phyloP scores from a whole-genome alignment of 2,113 vertebrate species.

The Bujurquina vittata region DNA sequence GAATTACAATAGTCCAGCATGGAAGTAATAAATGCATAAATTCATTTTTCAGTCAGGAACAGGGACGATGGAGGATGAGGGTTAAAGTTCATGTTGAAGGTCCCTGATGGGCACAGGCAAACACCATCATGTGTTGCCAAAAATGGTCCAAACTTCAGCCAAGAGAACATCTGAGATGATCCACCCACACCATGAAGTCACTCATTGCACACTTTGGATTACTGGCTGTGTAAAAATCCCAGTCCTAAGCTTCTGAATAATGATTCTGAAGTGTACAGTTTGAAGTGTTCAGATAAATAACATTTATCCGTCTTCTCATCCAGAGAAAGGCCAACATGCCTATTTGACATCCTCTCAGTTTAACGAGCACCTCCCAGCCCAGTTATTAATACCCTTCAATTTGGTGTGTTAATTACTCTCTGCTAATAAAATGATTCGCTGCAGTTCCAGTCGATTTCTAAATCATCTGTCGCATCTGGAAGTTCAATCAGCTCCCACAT shows the following conservation, averaged over 20 bases:
- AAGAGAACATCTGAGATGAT: neutral
- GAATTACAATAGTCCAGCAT: too few species aligned
- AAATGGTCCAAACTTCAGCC: neutral
- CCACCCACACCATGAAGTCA: neutral
- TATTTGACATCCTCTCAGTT: neutral
- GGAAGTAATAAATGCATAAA: too few species aligned
- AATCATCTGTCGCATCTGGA: slow-evolving; percentile 35
- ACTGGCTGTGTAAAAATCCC: neutral
- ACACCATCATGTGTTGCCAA: neutral
- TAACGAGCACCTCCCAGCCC: neutral
- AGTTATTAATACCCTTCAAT: slow-evolving; percentile 7
- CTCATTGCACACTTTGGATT: neutral
- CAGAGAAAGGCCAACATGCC: neutral
- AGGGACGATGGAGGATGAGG: neutral
- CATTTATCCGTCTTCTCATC: neutral
- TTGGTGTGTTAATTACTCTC: neutral
- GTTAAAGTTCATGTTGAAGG: neutral
- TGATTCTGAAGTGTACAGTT: too few species aligned
- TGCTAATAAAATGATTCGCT: slow-evolving; percentile 21
- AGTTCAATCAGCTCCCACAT: neutral
- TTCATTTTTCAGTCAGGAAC: too few species aligned
- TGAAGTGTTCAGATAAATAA: neutral
- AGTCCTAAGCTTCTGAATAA: neutral
- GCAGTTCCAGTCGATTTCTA: slow-evolving; percentile 22
- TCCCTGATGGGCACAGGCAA: neutral